These are phyloP conservation scores for Mycetomoellerius zeteki DNA, from an alignment of 1,140 invertebrate species.

Conservation along the genomic window DNA sequence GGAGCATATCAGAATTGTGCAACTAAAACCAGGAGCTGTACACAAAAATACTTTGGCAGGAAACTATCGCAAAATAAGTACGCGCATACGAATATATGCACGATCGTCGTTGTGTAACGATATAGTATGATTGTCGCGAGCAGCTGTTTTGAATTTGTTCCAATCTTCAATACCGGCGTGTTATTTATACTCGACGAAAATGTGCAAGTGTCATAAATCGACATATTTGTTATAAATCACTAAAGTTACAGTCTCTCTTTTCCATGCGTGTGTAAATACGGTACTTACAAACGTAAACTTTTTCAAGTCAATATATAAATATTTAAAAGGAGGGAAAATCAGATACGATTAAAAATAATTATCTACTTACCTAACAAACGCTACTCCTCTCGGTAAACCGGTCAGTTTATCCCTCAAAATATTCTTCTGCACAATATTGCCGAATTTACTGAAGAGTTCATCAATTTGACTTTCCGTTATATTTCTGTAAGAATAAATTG, in stretches of 20 bases:
- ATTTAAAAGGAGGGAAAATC: neutral
- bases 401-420: constrained; percentile 95
- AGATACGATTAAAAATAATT: neutral
- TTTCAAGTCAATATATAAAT: too few relatives aligned
- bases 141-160: constrained; percentile 73
- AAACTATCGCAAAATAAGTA: constrained; percentile 74
- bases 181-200: constrained; percentile 27
- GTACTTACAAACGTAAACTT: neutral
- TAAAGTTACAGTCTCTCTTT: neutral
- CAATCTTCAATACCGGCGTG: constrained; percentile 58
- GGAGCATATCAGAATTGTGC: constrained; percentile 77
- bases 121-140: constrained; percentile 55
- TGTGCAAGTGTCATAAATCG: constrained; percentile 11
- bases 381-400: constrained; percentile 94
- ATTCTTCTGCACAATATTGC: constrained; percentile 96
- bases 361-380: constrained; percentile 96
- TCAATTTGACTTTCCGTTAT: constrained; percentile 94
- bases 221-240: constrained; percentile 6
- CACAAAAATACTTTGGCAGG: constrained; percentile 81
- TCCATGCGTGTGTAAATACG: neutral
- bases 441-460: constrained; percentile 94
- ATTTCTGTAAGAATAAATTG: constrained; percentile 86
- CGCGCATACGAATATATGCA: neutral
- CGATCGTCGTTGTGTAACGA: constrained; percentile 74
- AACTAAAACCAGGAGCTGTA: constrained; percentile 65